Conservation (phyloP, 1,140 invertebrate species). For the Elymnias hypermnestra region DNA sequence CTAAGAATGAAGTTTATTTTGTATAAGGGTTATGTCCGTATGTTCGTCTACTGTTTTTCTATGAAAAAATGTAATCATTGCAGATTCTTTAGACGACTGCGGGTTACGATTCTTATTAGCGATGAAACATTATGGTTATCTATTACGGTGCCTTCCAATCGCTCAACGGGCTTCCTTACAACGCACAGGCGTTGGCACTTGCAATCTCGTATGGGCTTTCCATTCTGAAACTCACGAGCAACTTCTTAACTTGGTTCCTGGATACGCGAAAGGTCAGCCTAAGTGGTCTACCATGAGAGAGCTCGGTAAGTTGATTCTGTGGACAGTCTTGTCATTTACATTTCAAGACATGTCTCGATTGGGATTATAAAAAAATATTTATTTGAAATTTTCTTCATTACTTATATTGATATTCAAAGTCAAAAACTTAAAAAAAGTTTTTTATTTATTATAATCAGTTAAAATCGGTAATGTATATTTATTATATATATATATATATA, state of each 20-base stretch:
- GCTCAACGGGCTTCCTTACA: constrained; percentile 91
- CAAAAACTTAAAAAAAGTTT: no score
- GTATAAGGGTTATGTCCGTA: no score
- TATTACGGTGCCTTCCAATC: constrained; percentile 92
- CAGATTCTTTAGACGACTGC: constrained; percentile 97
- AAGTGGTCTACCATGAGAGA: constrained; percentile 96
- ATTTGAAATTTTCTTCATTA: no score
- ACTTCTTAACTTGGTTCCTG: constrained; percentile 92
- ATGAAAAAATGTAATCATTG: no score
- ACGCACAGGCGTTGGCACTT: constrained; percentile 92
- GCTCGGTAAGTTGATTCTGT: constrained; percentile 74
- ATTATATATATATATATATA: no score
- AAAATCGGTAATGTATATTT: no score
- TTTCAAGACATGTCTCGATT: neutral
- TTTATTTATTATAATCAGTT: no score
- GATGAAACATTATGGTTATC: constrained; percentile 98
- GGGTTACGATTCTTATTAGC: constrained; percentile 96
- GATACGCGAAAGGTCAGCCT: constrained; percentile 87
- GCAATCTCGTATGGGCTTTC: constrained; percentile 98
- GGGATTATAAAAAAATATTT: no score
- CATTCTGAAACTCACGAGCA: constrained; percentile 99
- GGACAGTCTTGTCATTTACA: no score
- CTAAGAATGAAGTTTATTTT: no score
- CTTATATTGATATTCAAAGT: no score
- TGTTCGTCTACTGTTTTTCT: no score